phyloP scores from a whole-genome alignment of 2,113 vertebrate genomes.

The Barbus barbus region DNA sequence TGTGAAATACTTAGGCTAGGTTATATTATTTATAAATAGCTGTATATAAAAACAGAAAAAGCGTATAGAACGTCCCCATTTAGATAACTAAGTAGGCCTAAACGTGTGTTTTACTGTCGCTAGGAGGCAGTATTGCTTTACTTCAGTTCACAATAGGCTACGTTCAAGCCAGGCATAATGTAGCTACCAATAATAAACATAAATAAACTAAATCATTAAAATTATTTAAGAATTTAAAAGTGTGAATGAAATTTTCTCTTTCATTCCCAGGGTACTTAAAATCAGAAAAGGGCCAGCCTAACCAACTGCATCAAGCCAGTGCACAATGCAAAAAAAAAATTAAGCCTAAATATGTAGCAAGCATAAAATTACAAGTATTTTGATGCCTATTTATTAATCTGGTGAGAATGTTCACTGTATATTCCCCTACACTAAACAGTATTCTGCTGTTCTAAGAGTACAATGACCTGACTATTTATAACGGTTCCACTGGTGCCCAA shows the following conservation, averaged over 20 bases:
- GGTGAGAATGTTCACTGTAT: not conserved
- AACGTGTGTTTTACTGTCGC: not conserved
- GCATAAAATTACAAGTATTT: not conserved
- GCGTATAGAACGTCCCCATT: not conserved
- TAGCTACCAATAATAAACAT: not conserved
- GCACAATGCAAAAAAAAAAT: not conserved
- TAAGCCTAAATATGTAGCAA: not conserved
- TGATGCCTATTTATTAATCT: not conserved
- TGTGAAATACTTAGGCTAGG: not conserved
- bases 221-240: not conserved
- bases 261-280: not conserved
- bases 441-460: not conserved
- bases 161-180: not conserved
- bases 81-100: not conserved
- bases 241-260: not conserved
- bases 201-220: too few relatives aligned
- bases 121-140: slow-evolving; percentile 9
- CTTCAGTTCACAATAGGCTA: not conserved
- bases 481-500: not conserved
- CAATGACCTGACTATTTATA: slow-evolving; percentile 16
- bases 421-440: not conserved
- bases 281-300: not conserved
- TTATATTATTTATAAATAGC: not conserved
- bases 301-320: not conserved
- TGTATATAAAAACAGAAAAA: not conserved